phyloP scores from a whole-genome alignment of 2,113 vertebrate species.

The Willisornis vidua region DNA sequence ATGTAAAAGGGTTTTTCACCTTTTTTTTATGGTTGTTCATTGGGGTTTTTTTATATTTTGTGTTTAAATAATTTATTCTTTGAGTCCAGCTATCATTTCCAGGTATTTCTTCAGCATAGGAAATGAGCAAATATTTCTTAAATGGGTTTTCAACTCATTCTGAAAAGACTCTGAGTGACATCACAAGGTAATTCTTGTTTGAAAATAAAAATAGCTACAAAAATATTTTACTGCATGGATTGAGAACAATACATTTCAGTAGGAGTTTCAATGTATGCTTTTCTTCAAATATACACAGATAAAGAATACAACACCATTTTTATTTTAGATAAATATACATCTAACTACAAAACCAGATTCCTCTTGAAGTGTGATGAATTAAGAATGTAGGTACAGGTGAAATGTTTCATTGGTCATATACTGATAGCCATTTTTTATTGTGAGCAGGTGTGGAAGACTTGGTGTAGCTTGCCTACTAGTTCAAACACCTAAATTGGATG shows the following conservation, averaged over 20 bases:
- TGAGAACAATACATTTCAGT: background rate
- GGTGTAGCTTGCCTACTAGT: background rate
- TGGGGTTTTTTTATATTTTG: background rate
- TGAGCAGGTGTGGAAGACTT: background rate
- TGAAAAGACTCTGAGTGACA: background rate
- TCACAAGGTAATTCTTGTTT: too few species aligned
- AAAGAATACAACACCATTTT: background rate
- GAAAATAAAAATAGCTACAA: background rate
- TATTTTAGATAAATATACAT: background rate
- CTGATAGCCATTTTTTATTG: background rate
- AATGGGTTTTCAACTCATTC: background rate
- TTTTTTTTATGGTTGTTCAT: too few species aligned
- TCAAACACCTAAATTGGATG: background rate
- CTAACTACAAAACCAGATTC: background rate
- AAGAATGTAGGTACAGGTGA: background rate
- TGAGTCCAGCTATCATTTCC: background rate
- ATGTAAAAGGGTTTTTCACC: background rate
- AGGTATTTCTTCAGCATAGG: background rate
- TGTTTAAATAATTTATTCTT: background rate
- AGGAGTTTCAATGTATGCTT: background rate
- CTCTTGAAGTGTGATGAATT: background rate
- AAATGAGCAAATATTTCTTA: background rate
- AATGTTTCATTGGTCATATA: background rate
- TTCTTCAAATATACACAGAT: background rate
- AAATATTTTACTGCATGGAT: background rate